A percentile compares a stretch with the other conserved stretches of the same genome.
Evolutionary conservation across 2,888 invertebrate species (phyloP).

Genomic region (Aelia acuminata): DNA sequence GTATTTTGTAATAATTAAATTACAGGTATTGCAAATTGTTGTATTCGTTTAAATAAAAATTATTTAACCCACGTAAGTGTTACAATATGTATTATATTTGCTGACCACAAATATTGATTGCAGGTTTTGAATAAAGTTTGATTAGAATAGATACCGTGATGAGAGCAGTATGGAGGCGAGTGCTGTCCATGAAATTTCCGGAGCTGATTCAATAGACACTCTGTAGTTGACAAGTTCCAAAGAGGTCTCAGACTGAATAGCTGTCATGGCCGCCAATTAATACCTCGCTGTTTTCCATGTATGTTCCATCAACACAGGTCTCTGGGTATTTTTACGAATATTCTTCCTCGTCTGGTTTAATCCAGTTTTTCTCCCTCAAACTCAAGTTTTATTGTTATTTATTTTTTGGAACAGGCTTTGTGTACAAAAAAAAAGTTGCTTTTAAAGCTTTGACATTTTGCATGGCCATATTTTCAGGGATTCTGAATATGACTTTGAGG

Average conservation of each 20-base stretch:
- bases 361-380: neutral
- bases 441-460: too few species aligned
- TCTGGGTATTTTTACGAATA: neutral
- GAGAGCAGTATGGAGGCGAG: neutral
- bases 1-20: too few species aligned
- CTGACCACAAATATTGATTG: too few species aligned
- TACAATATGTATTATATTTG: too few species aligned
- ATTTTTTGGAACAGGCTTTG: too few species aligned
- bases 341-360: neutral
- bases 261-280: neutral
- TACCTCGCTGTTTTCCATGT: neutral
- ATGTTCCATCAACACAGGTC: neutral
- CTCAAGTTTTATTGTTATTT: neutral
- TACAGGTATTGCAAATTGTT: too few species aligned
- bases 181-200: neutral
- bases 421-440: too few species aligned
- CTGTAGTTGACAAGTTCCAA: neutral
- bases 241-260: neutral
- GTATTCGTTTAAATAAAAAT: too few species aligned
- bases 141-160: neutral
- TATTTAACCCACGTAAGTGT: too few species aligned
- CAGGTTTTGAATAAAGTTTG: too few species aligned
- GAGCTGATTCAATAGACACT: neutral
- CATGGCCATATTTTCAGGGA: too few species aligned
- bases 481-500: too few species aligned